Base-by-base conservation (phyloP, 1,140 invertebrate species). In the Tigriopus japonicus region DNA sequence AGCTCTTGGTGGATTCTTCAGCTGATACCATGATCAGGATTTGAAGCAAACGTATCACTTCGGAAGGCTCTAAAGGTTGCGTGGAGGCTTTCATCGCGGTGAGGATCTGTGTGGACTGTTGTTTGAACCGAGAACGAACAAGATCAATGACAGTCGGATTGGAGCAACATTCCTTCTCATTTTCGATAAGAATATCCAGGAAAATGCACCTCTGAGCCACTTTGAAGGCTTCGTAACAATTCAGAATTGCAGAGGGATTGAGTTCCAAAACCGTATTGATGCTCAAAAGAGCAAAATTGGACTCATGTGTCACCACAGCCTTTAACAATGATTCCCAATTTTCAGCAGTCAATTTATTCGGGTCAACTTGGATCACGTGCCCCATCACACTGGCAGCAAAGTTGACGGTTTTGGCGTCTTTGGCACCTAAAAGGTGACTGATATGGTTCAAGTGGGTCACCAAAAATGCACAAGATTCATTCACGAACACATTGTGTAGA, bases 201-300 rank as follows among this genome's bases (percentile, higher is more conserved):
- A 54, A 28, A 15, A 28, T 28, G 21, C 52, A n/a, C 35, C 24
- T n/a, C 19, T 54, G n/a, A 14, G 5, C 52, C 5, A 28, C 3
- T 2, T 19, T 54, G 9, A 51, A 23, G 15, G 2, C 45, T 51
- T 23, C 21, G 15, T 51, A 51, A 51, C 15, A 23, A 49, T 49
- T 49, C n/a, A 17, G 21, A 15, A 49, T 49, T 2, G 15, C n/a
- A 2, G 10, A 12, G 2, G 21, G 3, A 49, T 49, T 12, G 45
- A 5, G 15, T 12, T 12, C 12, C n/a, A 49, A 15, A 49, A 12
- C 14, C 1, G 17, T 6, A 7, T 54, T 54, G 17, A 21, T 21
- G 21, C 19, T 28, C 21, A 54, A 54, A 15, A 54, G 52, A 15
- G 52, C 52, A 28, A 54, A 54, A 54, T 54, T 19, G n/a, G 52